Conservation (phyloP, 2,888 invertebrate species). For the Sycophila texana region DNA sequence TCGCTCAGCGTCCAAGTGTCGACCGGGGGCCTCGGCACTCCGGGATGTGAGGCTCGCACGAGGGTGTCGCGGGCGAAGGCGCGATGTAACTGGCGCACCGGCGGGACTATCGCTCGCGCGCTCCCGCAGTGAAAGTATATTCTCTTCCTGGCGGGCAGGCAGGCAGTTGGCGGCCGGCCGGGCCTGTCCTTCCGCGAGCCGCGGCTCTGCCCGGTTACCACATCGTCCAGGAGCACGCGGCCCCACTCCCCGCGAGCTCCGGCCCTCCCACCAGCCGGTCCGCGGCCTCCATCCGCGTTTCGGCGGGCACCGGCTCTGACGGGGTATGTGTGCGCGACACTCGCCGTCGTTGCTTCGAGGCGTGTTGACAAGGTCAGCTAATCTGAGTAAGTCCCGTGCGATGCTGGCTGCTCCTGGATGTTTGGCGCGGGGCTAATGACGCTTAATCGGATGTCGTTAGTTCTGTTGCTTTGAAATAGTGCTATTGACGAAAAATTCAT, state of each 20-base stretch:
- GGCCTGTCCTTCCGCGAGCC: slow-evolving; percentile 54
- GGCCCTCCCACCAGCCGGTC: not conserved
- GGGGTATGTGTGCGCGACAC: not conserved
- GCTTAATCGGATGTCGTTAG: no score
- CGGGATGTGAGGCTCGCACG: no score
- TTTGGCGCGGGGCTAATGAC: not conserved
- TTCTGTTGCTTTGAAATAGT: no score
- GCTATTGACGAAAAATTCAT: no score
- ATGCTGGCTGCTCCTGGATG: no score
- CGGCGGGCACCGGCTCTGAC: not conserved
- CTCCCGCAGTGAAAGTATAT: slow-evolving; percentile 72
- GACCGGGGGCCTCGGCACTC: no score
- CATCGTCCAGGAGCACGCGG: slow-evolving; percentile 19
- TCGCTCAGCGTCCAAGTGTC: no score
- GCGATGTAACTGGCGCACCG: not conserved
- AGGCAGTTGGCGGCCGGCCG: slow-evolving; percentile 59
- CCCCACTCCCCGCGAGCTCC: not conserved
- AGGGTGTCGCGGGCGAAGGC: not conserved
- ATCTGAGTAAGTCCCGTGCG: not conserved
- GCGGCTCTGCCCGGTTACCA: slow-evolving; percentile 51
- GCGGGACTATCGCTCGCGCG: not conserved
- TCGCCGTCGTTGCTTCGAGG: no score
- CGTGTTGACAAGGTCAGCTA: no score
- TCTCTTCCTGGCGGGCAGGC: slow-evolving; percentile 72
- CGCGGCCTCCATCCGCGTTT: not conserved